These are phyloP conservation scores for Zaprionus tsacasi DNA, from an alignment of 1,140 invertebrate species.

Conservation along the genomic window DNA sequence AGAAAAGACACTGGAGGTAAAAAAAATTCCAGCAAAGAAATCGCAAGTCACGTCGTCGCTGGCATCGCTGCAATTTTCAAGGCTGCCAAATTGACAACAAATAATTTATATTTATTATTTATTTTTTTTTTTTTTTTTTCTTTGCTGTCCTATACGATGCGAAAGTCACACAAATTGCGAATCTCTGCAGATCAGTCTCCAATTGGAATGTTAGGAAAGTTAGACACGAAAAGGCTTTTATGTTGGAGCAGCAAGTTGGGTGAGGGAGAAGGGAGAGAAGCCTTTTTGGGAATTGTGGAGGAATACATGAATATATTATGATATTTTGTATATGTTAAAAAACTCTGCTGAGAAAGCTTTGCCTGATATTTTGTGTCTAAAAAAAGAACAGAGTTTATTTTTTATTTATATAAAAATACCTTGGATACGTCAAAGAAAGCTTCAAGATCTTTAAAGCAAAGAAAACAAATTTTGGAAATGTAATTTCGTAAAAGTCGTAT, in stretches of 20 bases:
- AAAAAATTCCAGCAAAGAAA: constrained; percentile 68
- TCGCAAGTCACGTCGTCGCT: constrained; percentile 64
- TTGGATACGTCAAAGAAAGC: too few species aligned
- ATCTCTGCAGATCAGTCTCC: constrained; percentile 7
- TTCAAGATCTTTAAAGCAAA: too few species aligned
- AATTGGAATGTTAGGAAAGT: constrained; percentile 2
- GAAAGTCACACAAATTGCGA: constrained; percentile 53
- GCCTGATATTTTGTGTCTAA: too few species aligned
- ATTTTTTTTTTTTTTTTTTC: not conserved
- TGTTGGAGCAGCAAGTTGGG: not conserved
- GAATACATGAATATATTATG: constrained; percentile 4
- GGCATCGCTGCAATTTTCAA: constrained; percentile 47
- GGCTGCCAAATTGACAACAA: constrained; percentile 68
- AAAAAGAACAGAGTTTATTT: too few species aligned
- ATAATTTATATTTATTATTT: constrained; percentile 57
- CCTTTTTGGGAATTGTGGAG: constrained; percentile 2
- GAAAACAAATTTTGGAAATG: too few species aligned
- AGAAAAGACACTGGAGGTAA: not conserved
- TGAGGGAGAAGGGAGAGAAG: not conserved
- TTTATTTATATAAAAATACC: too few species aligned
- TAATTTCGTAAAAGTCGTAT: not conserved
- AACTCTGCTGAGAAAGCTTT: too few species aligned
- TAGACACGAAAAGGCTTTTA: constrained; percentile 2
- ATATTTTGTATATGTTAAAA: too few species aligned
- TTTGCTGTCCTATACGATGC: constrained; percentile 15